Conservation (phyloP, 2,113 vertebrate species). For the Pitta sordida region DNA sequence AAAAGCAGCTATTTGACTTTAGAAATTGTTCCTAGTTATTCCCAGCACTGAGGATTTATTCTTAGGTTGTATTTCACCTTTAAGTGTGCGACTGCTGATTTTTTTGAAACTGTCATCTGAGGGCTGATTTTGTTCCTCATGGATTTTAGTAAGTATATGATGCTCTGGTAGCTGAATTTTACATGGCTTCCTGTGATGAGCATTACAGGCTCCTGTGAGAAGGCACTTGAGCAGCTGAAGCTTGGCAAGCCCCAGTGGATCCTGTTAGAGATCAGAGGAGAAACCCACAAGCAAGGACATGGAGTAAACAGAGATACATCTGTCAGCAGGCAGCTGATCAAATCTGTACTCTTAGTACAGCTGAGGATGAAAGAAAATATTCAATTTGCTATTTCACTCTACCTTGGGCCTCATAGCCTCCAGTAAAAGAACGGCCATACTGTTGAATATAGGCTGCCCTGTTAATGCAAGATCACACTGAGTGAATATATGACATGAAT, state of each 20-base stretch:
- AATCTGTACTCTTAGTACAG: background rate
- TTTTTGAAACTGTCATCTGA: conserved; percentile 6
- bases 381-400: background rate
- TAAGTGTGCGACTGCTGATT: background rate
- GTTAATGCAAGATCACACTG: conserved; percentile 32
- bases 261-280: conserved; percentile 27
- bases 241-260: conserved; percentile 17
- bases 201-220: conserved; percentile 13
- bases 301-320: conserved; percentile 35
- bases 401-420: background rate
- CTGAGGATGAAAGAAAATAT: conserved; percentile 62
- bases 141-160: background rate
- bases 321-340: conserved; percentile 41
- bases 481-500: conserved; percentile 10
- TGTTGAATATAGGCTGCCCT: conserved; percentile 62
- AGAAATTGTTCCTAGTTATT: conserved; percentile 6
- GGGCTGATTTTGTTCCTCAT: background rate
- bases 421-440: background rate
- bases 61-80: background rate
- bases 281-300: conserved; percentile 36
- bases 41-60: background rate
- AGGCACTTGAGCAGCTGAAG: conserved; percentile 5
- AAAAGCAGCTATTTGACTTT: conserved; percentile 1
- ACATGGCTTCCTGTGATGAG: background rate
- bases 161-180: conserved; percentile 26